These are phyloP conservation scores for Dichetophora obliterata DNA, from an alignment of 2,888 invertebrate species.

Conservation along the genomic window DNA sequence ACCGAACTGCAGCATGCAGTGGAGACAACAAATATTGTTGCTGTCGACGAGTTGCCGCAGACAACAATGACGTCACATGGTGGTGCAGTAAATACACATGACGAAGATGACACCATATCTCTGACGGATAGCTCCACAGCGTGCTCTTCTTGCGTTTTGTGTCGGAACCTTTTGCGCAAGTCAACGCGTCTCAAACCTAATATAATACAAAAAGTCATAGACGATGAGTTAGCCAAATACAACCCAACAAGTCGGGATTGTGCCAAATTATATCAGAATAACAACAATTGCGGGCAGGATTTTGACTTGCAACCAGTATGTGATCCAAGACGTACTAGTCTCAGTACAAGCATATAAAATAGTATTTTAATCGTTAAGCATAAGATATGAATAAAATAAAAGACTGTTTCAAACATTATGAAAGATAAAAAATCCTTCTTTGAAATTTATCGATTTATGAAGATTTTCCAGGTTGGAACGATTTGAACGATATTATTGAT, in stretches of 20 bases:
- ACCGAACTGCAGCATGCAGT: not conserved
- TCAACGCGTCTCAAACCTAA: conserved; percentile 21
- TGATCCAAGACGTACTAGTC: conserved; percentile 6
- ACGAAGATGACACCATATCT: not conserved
- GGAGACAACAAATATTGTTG: not conserved
- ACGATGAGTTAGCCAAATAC: conserved; percentile 31
- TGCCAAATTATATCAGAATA: not conserved
- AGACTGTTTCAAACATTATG: no score
- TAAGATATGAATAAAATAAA: conserved; percentile 10
- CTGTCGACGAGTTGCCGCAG: not conserved
- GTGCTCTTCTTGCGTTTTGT: conserved; percentile 11
- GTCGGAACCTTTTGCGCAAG: conserved; percentile 25
- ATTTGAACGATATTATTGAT: no score
- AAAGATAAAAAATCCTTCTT: no score
- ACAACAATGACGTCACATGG: not conserved
- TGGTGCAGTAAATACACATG: not conserved
- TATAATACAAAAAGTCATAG: conserved; percentile 19
- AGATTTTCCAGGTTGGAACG: no score
- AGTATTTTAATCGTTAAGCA: conserved; percentile 4
- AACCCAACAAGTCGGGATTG: not conserved
- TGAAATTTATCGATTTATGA: no score
- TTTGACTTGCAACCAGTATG: not conserved
- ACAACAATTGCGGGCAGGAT: not conserved
- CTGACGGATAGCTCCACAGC: not conserved
- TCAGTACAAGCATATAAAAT: conserved; percentile 3